A percentile compares a stretch with the other conserved stretches of the same genome.
These are phyloP conservation scores for Drosophila setifemur DNA, from an alignment of 1,140 invertebrate species.

Conservation along the genomic window DNA sequence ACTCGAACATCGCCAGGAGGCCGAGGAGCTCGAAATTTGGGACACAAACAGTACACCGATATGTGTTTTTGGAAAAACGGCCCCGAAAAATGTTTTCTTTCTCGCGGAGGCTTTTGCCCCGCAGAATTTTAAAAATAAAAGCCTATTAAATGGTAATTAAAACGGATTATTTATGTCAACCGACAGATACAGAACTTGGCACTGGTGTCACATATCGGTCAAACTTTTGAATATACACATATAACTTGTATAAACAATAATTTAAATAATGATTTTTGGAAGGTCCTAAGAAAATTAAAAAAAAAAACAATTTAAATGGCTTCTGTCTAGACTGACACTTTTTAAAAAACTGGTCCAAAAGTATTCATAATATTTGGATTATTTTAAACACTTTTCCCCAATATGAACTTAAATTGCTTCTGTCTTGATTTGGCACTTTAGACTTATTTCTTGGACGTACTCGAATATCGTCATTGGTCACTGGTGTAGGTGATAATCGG, in stretches of 20 bases:
- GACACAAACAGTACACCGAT: slow-evolving; percentile 59
- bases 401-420: slow-evolving; percentile 23
- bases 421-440: slow-evolving; percentile 21
- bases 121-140: slow-evolving; percentile 40
- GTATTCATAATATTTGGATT: too few species aligned
- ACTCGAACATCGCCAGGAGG: slow-evolving; percentile 8
- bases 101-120: slow-evolving; percentile 11
- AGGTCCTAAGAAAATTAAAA: too few species aligned
- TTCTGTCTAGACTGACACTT: too few species aligned
- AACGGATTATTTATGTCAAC: slow-evolving; percentile 25
- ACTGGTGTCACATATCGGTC: slow-evolving; percentile 1
- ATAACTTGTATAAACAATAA: too few species aligned
- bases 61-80: slow-evolving; percentile 29
- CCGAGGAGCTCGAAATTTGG: slow-evolving; percentile 45
- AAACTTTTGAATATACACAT: too few species aligned
- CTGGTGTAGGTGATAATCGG: slow-evolving; percentile 14
- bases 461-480: not conserved
- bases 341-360: not conserved
- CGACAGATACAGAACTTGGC: not conserved
- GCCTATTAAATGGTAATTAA: slow-evolving; percentile 47
- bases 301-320: too few species aligned
- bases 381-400: too few species aligned
- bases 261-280: too few species aligned
- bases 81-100: slow-evolving; percentile 15
- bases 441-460: not conserved